Base-by-base conservation (phyloP, 1,140 invertebrate genomes). In the Neodiprion fabricii region DNA sequence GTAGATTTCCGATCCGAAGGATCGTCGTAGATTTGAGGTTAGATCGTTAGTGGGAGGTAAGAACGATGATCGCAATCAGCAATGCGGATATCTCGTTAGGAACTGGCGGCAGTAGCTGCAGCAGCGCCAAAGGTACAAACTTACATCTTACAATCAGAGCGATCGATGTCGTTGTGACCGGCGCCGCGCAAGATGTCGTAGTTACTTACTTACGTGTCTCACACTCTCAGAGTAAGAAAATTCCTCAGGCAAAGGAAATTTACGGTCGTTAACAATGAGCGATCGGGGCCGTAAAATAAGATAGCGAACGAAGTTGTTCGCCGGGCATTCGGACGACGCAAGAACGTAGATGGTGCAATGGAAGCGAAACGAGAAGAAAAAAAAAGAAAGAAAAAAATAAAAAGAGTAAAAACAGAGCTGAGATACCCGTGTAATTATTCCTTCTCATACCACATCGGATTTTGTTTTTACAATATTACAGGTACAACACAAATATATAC, bases 151-250 rank as follows among this genome's bases (percentile, higher is more conserved):
- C 28, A 40, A 40, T 40, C 28, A 40, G 28, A 4, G 11, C 53
- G 53, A 61, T 61, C 53, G 53, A 61, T 61, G n/a, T n/a, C 53
- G 53, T 40, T 40, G 53, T 61, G 53, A 61, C 53, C 53, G 53
- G 53, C 53, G 53, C 53, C 11, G 53, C 53, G 53, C 53, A n/a
- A 11, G 53, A 61, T 11, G 8, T 61, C n/a, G 28, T 40, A 40
- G 28, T 40, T 40, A 40, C 28, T 28, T 28, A 28, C 28, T 40
- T 40, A 40, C 28, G 28, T 40, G 28, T 40, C 28, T 61, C 53
- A 61, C 28, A 40, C 28, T 61, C 53, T 61, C 11, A 61, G 1
- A 2, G 53, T 61, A 11, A 61, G 53, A 61, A 61, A 61, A 61
- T n/a, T 61, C 53, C 53, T 8, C 28, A 40, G 28, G 28, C 28